Evolutionary conservation across 2,113 vertebrate genomes (phyloP).

Genomic region (Heloderma charlesbogerti): DNA sequence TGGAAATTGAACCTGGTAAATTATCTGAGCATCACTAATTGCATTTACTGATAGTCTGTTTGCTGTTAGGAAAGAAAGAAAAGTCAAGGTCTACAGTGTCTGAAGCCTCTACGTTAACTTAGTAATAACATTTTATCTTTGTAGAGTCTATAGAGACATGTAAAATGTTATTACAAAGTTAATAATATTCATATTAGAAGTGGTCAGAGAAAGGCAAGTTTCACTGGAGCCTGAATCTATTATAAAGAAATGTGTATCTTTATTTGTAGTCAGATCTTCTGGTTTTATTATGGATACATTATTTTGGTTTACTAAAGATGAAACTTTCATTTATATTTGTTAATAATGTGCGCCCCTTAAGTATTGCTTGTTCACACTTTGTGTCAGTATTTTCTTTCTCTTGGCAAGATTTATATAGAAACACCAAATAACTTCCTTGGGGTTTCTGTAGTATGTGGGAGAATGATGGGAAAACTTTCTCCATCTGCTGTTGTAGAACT

Average conservation of each 20-base stretch:
- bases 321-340: neutral
- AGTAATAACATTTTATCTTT: too few relatives aligned
- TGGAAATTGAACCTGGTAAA: neutral
- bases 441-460: neutral
- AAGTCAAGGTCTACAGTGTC: neutral
- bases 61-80: neutral
- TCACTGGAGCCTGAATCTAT: neutral
- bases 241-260: neutral
- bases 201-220: neutral
- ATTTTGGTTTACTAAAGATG: neutral
- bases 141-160: neutral
- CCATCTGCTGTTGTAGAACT: neutral
- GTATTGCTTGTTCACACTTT: neutral
- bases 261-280: neutral
- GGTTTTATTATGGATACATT: neutral
- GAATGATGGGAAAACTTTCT: neutral
- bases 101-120: neutral
- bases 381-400: neutral
- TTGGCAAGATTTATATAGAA: constrained; percentile 13
- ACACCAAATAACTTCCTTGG: neutral
- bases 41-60: neutral
- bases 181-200: neutral
- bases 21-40: neutral
- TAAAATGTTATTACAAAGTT: neutral
- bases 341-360: neutral